phyloP scores from a whole-genome alignment of 92 coral and sea anemone species.

The Galaxea fascicularis region DNA sequence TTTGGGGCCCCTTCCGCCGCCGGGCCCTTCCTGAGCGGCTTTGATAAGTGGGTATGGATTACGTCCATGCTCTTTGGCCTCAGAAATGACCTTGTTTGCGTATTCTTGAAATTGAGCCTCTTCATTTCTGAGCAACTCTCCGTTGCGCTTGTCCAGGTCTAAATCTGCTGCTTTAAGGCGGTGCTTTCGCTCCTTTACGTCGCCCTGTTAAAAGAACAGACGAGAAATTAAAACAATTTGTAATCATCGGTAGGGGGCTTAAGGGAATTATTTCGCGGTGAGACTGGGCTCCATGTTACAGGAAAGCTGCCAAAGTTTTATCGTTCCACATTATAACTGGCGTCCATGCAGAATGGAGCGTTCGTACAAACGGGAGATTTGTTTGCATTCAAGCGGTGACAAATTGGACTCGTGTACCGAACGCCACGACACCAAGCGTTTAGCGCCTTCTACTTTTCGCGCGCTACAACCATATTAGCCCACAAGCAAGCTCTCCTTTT shows the following conservation, averaged over 20 bases:
- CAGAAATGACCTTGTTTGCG: conserved; percentile 79
- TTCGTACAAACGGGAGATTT: too few species aligned
- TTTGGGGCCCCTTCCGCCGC: conserved; percentile 97
- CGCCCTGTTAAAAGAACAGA: conserved; percentile 55
- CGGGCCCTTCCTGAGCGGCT: conserved; percentile 98
- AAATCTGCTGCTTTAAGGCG: conserved; percentile 61
- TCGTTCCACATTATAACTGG: too few species aligned
- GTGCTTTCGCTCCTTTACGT: conserved; percentile 56
- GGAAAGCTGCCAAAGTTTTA: too few species aligned
- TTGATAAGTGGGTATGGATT: conserved; percentile 97
- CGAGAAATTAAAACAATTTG: background rate
- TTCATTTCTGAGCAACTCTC: conserved; percentile 67
- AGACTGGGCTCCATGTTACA: too few species aligned
- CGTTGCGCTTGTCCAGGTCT: conserved; percentile 79
- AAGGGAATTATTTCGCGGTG: background rate
- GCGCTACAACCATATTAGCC: too few species aligned
- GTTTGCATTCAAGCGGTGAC: too few species aligned
- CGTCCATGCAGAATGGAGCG: too few species aligned
- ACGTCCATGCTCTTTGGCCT: conserved; percentile 86
- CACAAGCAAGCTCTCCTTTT: too few species aligned
- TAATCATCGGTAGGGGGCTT: background rate
- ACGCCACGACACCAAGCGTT: too few species aligned
- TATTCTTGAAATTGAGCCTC: conserved; percentile 94
- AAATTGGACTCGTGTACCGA: too few species aligned
- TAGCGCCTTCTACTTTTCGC: too few species aligned